Percentiles rank a stretch among this genome's conserved stretches.
Conservation (phyloP, 1,140 invertebrate genomes). For the Drosophila pachea region DNA sequence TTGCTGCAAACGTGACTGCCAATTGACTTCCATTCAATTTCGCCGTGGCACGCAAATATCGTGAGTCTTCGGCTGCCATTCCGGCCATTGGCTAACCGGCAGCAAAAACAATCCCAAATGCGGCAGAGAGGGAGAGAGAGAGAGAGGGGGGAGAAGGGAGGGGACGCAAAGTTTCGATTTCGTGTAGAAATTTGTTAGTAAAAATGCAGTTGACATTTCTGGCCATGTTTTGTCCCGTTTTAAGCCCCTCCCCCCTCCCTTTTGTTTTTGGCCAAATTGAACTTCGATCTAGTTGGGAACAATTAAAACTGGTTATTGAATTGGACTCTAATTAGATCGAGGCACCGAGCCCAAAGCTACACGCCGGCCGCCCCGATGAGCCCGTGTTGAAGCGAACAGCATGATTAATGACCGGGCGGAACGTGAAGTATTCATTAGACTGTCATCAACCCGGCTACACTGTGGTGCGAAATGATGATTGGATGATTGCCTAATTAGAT, state of each 20-base stretch:
- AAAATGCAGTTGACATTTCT: slow-evolving; percentile 59
- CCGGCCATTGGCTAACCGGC: slow-evolving; percentile 22
- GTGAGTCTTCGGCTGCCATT: slow-evolving; percentile 49
- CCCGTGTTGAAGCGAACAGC: slow-evolving; percentile 35
- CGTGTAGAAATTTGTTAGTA: slow-evolving; percentile 55
- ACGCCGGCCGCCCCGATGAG: slow-evolving; percentile 41
- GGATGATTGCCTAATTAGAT: slow-evolving; percentile 28
- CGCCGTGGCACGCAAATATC: slow-evolving; percentile 71
- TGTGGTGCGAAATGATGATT: slow-evolving; percentile 49
- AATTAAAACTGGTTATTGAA: slow-evolving; percentile 52
- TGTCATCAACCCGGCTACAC: slow-evolving; percentile 55
- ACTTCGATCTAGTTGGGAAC: background rate
- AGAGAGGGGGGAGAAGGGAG: no score
- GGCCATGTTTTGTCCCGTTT: slow-evolving; percentile 38
- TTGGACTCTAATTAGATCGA: slow-evolving; percentile 66
- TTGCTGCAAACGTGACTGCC: slow-evolving; percentile 64
- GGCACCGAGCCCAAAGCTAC: slow-evolving; percentile 1
- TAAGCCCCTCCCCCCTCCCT: background rate
- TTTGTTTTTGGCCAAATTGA: slow-evolving; percentile 1
- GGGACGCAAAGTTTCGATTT: slow-evolving; percentile 55
- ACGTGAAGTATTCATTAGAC: slow-evolving; percentile 60
- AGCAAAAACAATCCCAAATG: slow-evolving; percentile 20
- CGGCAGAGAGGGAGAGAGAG: no score
- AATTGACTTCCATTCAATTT: slow-evolving; percentile 77
- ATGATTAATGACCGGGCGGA: slow-evolving; percentile 63